Base-by-base conservation (phyloP, 2,888 invertebrate species). In the Erynnis tages region DNA sequence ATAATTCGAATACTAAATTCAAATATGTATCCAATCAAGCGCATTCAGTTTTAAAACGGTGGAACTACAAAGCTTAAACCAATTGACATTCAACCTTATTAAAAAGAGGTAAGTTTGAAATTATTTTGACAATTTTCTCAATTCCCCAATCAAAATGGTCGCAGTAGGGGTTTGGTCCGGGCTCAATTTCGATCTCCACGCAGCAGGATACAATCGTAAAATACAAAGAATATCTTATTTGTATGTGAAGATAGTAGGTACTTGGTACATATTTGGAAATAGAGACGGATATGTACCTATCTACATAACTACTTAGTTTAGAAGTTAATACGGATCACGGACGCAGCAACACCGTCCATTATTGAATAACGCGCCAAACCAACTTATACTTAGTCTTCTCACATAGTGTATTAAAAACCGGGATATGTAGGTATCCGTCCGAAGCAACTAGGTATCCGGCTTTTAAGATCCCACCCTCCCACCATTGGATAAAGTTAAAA, bases 1-100 rank as follows among this genome's bases (percentile, higher is more conserved):
- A n/a, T 3, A 7, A 16, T 16, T 50, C 43, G 27, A 44, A 29
- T 37, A 44, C 10, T 35, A 43, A 44, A 44, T 52, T 37, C 37
- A 52, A 50, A 52, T 37, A 35, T 44, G 35, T 43, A 52, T 52
- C 50, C 44, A 52, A 52, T 50, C 50, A 50, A 37, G 29, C 30
- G 16, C 2, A 16, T 29, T 21, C 7, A 30, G 37, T 34, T 19
- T 7, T 0, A 27, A 43, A 50, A 44, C 21, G 43, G 7, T 6
- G 1, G n/a, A 43, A 17, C 6, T 5, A 6, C 13, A 3, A 29
- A 1, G 4, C 1, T 4, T 0, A 5, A 19, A 19, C 14, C 38
- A 30, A 7, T 30, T n/a, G 8, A 38, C 7, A 30, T 48, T 48
- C 1, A 8, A 30, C 21, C 23, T 40, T 10, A 21, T 8, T n/a